Evolutionary conservation across 1,140 invertebrate species (phyloP).

Genomic region (Panagrolaimus sp.): DNA sequence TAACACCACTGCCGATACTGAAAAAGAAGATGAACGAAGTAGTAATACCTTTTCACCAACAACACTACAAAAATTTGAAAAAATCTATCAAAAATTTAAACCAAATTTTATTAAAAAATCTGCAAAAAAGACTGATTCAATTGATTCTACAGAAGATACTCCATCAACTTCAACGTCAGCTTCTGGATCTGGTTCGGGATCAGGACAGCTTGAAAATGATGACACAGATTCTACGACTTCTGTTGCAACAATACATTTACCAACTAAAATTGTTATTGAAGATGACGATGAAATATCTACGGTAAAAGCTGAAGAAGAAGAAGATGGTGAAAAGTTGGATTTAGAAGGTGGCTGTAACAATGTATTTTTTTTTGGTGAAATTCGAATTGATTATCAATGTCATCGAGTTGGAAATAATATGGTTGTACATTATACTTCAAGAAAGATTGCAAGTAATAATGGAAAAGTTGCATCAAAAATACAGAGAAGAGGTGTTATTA

Average conservation of each 20-base stretch:
- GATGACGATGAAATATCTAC: no score
- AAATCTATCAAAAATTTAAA: constrained; percentile 10
- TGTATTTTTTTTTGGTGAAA: constrained; percentile 1
- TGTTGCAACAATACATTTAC: not conserved
- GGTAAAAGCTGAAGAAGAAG: not conserved
- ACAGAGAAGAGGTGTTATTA: not conserved
- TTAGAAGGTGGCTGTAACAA: not conserved
- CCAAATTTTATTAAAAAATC: not conserved
- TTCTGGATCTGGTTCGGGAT: not conserved
- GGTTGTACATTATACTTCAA: not conserved
- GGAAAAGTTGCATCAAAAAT: not conserved
- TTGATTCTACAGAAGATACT: not conserved
- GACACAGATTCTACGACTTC: not conserved
- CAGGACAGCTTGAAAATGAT: not conserved
- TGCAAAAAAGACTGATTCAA: not conserved
- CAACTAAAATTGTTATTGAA: not conserved
- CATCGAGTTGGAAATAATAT: not conserved
- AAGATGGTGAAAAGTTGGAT: not conserved
- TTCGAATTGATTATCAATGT: not conserved
- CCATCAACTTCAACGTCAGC: not conserved
- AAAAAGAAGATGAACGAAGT: not conserved
- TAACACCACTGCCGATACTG: not conserved
- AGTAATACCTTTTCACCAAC: not conserved
- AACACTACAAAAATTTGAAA: constrained; percentile 7
- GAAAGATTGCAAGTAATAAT: not conserved